Conservation (phyloP, 2,888 invertebrate genomes). For the Tortricodes alternella region DNA sequence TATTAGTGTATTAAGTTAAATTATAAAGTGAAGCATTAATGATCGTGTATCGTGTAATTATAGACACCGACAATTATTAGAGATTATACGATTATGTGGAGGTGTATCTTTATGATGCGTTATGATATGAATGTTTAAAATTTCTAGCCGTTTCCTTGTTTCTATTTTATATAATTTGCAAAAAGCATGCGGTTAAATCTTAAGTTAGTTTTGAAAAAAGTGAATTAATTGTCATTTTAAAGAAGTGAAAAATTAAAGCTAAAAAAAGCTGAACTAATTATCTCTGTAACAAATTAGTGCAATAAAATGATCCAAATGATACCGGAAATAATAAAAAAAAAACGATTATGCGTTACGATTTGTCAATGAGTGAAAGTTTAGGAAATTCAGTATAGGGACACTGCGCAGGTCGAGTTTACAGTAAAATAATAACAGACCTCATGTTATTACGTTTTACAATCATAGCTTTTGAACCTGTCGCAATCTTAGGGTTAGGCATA, state of each 20-base stretch:
- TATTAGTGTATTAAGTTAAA: conserved; percentile 47
- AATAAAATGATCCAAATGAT: conserved; percentile 27
- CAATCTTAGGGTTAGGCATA: conserved; percentile 10
- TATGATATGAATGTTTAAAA: background rate
- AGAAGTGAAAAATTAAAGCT: too few relatives aligned
- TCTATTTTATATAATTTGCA: background rate
- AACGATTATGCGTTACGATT: conserved; percentile 16
- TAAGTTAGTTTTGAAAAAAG: too few relatives aligned
- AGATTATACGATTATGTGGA: conserved; percentile 18
- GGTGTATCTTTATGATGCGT: conserved; percentile 8
- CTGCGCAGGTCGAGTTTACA: background rate
- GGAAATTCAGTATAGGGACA: conserved; percentile 8
- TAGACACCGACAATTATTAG: conserved; percentile 38
- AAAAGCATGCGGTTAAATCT: too few relatives aligned
- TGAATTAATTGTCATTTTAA: too few relatives aligned
- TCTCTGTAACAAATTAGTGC: conserved; percentile 29
- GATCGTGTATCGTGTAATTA: conserved; percentile 47
- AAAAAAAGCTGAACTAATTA: too few relatives aligned
- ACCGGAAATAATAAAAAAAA: conserved; percentile 27
- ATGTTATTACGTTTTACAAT: conserved; percentile 27
- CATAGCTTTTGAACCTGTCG: conserved; percentile 23
- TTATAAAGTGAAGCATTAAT: conserved; percentile 47
- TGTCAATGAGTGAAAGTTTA: conserved; percentile 29
- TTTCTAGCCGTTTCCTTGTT: background rate
- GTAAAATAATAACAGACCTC: conserved; percentile 26